Evolutionary conservation across 2,888 invertebrate genomes (phyloP).

Genomic region (Agrotis ipsilon): DNA sequence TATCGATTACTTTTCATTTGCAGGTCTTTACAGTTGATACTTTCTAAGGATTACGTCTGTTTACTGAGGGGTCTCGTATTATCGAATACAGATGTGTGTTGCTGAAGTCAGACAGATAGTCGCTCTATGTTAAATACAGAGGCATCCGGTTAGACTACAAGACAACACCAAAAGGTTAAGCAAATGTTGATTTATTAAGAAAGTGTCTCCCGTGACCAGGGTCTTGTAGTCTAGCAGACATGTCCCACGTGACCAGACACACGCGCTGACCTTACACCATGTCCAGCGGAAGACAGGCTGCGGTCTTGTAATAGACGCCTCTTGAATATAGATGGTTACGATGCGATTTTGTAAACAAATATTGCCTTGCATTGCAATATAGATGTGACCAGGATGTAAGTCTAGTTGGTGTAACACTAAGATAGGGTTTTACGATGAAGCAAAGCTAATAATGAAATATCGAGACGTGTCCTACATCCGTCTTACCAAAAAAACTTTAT

Average conservation of each 20-base stretch:
- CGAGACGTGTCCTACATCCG: background rate
- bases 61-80: no score
- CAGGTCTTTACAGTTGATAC: no score
- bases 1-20: no score
- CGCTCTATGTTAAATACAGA: no score
- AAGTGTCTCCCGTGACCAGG: background rate
- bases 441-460: background rate
- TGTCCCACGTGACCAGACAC: constrained; percentile 27
- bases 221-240: background rate
- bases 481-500: no score
- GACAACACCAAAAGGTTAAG: background rate
- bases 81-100: no score
- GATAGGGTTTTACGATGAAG: background rate
- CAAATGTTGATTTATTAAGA: background rate
- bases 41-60: no score
- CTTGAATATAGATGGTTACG: constrained; percentile 29
- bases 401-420: background rate
- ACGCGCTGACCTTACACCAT: constrained; percentile 17
- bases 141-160: no score
- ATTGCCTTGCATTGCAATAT: background rate
- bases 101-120: no score
- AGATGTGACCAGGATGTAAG: constrained; percentile 17
- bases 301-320: constrained; percentile 35
- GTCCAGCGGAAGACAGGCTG: constrained; percentile 25
- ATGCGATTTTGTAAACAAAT: constrained; percentile 37